Conservation (phyloP, 2,888 invertebrate species). For the Ecliptopera silaceata region DNA sequence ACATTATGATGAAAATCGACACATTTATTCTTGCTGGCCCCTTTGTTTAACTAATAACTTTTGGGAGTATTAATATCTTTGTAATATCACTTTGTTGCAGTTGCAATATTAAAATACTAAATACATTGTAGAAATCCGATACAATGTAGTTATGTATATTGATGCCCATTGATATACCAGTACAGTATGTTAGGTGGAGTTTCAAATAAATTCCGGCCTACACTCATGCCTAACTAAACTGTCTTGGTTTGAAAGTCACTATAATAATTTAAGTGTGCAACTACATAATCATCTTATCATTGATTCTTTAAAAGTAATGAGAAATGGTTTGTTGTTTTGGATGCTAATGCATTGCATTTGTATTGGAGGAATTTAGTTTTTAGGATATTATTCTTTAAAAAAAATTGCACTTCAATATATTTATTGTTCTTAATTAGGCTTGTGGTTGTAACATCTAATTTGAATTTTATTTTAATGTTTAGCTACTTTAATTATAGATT, state of each 20-base stretch:
- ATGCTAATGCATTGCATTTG: not conserved
- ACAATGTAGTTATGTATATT: too few relatives aligned
- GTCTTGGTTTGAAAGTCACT: not conserved
- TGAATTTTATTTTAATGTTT: not conserved
- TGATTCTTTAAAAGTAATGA: not conserved
- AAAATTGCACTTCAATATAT: not conserved
- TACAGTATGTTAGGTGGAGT: not conserved
- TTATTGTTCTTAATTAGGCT: not conserved
- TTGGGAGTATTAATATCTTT: too few relatives aligned
- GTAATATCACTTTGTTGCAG: too few relatives aligned
- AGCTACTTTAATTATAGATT: too few relatives aligned
- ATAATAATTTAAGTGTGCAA: too few relatives aligned
- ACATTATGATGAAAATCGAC: too few relatives aligned
- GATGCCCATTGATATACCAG: too few relatives aligned
- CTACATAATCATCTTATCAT: not conserved
- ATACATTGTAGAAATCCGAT: too few relatives aligned
- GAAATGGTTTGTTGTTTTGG: not conserved
- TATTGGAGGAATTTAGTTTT: conserved; percentile 1
- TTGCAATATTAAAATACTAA: too few relatives aligned
- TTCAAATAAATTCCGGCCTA: not conserved
- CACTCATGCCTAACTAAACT: not conserved
- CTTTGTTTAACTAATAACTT: too few relatives aligned
- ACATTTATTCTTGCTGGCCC: too few relatives aligned
- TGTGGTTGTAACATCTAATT: not conserved
- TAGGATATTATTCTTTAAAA: not conserved